Conservation (phyloP, 2,888 invertebrate species). For the Hesperia comma region DNA sequence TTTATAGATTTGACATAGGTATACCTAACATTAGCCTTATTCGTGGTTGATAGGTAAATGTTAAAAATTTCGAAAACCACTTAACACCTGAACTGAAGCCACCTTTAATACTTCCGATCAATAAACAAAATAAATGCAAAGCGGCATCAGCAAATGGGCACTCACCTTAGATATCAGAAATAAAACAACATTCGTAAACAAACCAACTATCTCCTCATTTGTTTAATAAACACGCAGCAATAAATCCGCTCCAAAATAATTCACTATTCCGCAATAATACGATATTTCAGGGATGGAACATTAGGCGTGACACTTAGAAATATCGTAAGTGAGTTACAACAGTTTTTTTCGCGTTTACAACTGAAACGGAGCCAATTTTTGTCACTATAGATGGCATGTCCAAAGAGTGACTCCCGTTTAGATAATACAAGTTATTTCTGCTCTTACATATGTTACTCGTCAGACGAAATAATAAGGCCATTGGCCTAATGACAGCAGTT, state of each 20-base stretch:
- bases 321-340: slow-evolving; percentile 69
- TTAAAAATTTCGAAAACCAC: too few species aligned
- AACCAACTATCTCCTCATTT: slow-evolving; percentile 20
- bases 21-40: too few species aligned
- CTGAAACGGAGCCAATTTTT: slow-evolving; percentile 73
- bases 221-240: slow-evolving; percentile 26
- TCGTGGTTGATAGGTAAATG: too few species aligned
- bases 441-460: slow-evolving; percentile 79
- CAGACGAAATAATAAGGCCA: slow-evolving; percentile 82
- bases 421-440: slow-evolving; percentile 79
- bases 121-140: not conserved
- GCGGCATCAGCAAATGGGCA: slow-evolving; percentile 10
- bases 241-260: slow-evolving; percentile 31
- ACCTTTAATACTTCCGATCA: too few species aligned
- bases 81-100: too few species aligned
- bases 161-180: not conserved
- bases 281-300: slow-evolving; percentile 25
- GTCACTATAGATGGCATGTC: slow-evolving; percentile 47
- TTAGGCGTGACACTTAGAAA: slow-evolving; percentile 52
- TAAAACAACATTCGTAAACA: slow-evolving; percentile 8
- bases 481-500: slow-evolving; percentile 80
- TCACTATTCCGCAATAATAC: slow-evolving; percentile 36
- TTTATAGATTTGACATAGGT: too few species aligned
- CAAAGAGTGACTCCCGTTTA: slow-evolving; percentile 68
- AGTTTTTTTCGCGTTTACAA: slow-evolving; percentile 50